These are phyloP conservation scores for Eulemur mongoz DNA, from an alignment of 2,797 vertebrate species.

Conservation along the genomic window DNA sequence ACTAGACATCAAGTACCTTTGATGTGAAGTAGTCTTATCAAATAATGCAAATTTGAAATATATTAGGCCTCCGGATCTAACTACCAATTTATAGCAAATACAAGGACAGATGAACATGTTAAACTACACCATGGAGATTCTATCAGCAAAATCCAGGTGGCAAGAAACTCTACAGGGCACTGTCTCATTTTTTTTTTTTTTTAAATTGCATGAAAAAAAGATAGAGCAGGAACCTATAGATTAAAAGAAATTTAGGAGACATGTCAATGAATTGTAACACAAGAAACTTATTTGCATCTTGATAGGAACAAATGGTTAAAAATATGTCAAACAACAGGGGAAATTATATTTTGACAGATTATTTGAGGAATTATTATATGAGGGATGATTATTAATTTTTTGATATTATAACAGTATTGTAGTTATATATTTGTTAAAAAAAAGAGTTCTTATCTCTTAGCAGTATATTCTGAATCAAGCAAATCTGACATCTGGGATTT, in stretches of 20 bases:
- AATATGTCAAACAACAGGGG: background rate
- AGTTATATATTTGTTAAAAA: background rate
- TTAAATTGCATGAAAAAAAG: background rate
- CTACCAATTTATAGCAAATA: background rate
- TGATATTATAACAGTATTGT: background rate
- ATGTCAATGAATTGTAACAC: background rate
- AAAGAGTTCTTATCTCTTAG: background rate
- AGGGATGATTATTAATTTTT: background rate
- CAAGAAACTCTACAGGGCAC: background rate
- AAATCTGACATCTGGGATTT: background rate
- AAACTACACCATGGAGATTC: background rate
- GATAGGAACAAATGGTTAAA: background rate
- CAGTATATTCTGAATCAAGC: background rate
- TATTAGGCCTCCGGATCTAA: background rate
- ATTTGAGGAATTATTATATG: background rate
- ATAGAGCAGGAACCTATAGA: background rate
- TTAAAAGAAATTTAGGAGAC: background rate
- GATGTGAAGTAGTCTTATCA: background rate
- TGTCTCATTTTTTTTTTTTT: background rate
- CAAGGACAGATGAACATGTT: background rate
- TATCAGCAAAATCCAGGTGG: background rate
- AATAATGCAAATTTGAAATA: background rate
- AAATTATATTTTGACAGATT: slow-evolving; percentile 27
- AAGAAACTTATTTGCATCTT: background rate
- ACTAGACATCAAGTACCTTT: background rate